Evolutionary conservation across 2,113 vertebrate species (phyloP).

Genomic region (Callipepla californica): DNA sequence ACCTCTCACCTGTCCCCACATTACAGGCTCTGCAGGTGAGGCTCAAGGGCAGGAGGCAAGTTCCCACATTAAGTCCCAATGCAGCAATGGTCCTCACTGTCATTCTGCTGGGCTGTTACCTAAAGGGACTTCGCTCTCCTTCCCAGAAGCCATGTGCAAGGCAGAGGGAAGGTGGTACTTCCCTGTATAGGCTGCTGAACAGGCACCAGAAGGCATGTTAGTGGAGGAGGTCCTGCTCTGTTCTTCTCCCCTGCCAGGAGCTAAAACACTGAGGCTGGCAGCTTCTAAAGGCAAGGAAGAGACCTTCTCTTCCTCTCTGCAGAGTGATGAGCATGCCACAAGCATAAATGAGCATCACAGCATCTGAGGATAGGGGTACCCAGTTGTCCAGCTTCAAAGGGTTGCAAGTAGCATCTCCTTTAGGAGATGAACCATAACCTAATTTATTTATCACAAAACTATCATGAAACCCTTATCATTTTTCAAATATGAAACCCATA

Average conservation of each 20-base stretch:
- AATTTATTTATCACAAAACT: slow-evolving; percentile 35
- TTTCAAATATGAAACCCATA: slow-evolving; percentile 44
- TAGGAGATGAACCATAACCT: background rate
- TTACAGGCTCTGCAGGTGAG: background rate
- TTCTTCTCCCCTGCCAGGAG: background rate
- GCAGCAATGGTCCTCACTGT: background rate
- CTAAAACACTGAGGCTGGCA: background rate
- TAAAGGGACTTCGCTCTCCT: background rate
- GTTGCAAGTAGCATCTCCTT: background rate
- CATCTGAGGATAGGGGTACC: background rate
- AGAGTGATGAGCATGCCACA: background rate
- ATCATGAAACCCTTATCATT: slow-evolving; percentile 44
- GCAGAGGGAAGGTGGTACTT: background rate
- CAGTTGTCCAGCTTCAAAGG: background rate
- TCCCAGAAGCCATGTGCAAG: background rate
- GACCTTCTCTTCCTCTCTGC: background rate
- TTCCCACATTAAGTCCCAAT: background rate
- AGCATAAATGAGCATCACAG: fast-evolving
- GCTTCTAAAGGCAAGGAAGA: background rate
- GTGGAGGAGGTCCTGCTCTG: background rate
- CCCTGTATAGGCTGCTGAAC: background rate
- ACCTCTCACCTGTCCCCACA: background rate
- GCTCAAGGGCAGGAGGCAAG: background rate
- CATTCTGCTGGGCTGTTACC: background rate
- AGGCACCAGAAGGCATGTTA: background rate